Base-by-base conservation (phyloP, 2,888 invertebrate species). In the Hypomecis punctinalis region DNA sequence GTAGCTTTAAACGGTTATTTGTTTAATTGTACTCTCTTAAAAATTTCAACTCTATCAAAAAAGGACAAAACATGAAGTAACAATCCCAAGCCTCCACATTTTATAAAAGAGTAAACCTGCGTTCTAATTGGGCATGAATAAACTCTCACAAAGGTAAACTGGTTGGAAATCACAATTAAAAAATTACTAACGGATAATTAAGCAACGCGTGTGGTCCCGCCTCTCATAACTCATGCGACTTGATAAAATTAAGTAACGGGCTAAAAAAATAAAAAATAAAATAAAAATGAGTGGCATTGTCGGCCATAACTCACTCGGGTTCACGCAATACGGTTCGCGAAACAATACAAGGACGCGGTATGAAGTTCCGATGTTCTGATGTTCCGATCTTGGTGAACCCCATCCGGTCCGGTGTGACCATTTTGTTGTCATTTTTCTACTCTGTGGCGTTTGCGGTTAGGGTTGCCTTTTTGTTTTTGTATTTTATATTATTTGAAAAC, bases 201-300 rank as follows among this genome's bases (percentile, higher is more conserved):
- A 84, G 75, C 88, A 76, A 85, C 85, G 88, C 89, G 92, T 93
- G 92, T 92, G 92, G 93, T 91, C 93, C 82, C 83, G 76, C 80
- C 83, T 83, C 86, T 90, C 90, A 91, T 92, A 93, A 92, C 83
- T 92, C 92, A 92, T 89, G 89, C 84, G 87, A 90, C 88, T 91
- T 91, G 90, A 93, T 92, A 93, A 93, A 92, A 92, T 92, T 92
- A 91, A 93, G 90, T 89, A 91, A 92, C 89, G 82, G 79, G 79
- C 85, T 85, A 86, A 90, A 90, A 89, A 91, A 91, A 86, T 78
- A 90, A 90, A 89, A 91, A 91, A 86, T 79, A 90, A 89, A 90
- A 88, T 88, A 90, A 91, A 91, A 66, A 66, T 66, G 89, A 90
- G 89, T 89, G 85, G 83, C 83, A 81, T 86, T 87, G 89, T 88